Base-by-base conservation (phyloP, 1,140 invertebrate genomes). In the Monochamus saltuarius region DNA sequence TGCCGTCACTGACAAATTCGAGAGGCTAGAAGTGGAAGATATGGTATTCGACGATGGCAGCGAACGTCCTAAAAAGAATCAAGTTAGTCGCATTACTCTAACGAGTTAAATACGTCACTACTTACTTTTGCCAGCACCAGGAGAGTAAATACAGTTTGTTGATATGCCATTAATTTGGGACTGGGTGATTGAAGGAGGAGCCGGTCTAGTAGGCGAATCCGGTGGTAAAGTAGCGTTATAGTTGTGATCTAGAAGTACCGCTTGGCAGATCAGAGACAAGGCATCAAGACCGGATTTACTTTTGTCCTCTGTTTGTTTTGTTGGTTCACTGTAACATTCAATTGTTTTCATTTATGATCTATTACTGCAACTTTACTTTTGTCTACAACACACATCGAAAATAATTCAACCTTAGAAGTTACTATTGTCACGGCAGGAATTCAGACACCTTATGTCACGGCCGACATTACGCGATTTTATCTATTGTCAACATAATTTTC, bases 211-310 rank as follows among this genome's bases (percentile, higher is more conserved):
- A 46, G 81, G 77, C 45, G 86, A 81, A 42, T 83, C 84, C 7
- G 81, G 79, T 7, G 86, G 87, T n/a, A 85, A 83, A 52, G 86
- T 86, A 8, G 85, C 85, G 54, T 84, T 88, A 76, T 92, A 92
- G 60, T 91, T 92, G 66, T 92, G 90, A 80, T 92, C 90, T 80
- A 91, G 82, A 40, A 89, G 79, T n/a, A 88, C 84, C 59, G 86
- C 85, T 73, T 87, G 83, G 54, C 73, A 76, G 10, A 76, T 73
- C 16, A 76, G 63, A 10, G 72, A 74, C 22, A 75, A 58, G 13
- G 73, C 66, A 55, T 75, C 73, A 42, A 76, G 51, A 37, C 68
- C 72, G 0, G 65, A 68, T 45, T 74, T 72, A 6, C 53, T 59
- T 51, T 68, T 66, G 42, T 70, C 62, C 35, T 72, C 68, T 40